Evolutionary conservation across 2,888 invertebrate genomes (phyloP).

Genomic region (Drosophila koepferae): DNA sequence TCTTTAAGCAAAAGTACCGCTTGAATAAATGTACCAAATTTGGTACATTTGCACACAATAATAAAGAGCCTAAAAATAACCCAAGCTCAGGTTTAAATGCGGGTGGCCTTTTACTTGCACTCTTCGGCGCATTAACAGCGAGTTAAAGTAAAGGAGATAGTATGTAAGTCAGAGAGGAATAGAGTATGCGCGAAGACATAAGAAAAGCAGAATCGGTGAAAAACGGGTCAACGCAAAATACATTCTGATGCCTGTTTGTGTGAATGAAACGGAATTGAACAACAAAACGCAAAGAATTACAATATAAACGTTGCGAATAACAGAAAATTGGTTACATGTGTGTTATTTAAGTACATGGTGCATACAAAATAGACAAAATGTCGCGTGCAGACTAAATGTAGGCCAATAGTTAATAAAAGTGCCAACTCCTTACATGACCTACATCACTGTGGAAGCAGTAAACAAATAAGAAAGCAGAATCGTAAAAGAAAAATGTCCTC

Average conservation of each 20-base stretch:
- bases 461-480: not conserved
- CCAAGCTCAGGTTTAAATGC: conserved; percentile 24
- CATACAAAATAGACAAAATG: conserved; percentile 11
- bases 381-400: conserved; percentile 56
- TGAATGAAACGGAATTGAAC: conserved; percentile 20
- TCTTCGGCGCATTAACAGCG: conserved; percentile 1
- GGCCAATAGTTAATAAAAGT: conserved; percentile 63
- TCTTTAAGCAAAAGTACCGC: not conserved
- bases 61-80: not conserved
- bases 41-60: not conserved
- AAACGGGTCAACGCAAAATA: conserved; percentile 50
- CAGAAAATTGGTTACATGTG: conserved; percentile 29
- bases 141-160: conserved; percentile 17
- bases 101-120: conserved; percentile 41
- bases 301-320: conserved; percentile 53
- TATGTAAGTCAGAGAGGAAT: not conserved
- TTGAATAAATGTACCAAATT: not conserved
- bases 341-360: conserved; percentile 1
- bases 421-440: conserved; percentile 74
- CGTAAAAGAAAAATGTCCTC: conserved; percentile 12
- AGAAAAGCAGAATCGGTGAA: conserved; percentile 8
- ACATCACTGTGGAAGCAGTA: conserved; percentile 45
- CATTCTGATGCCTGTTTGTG: conserved; percentile 23
- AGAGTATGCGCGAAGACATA: conserved; percentile 19
- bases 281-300: conserved; percentile 23